A percentile compares a stretch with the other conserved stretches of the same genome.
Conservation (phyloP, 1,140 invertebrate genomes). For the Cepaea nemoralis region DNA sequence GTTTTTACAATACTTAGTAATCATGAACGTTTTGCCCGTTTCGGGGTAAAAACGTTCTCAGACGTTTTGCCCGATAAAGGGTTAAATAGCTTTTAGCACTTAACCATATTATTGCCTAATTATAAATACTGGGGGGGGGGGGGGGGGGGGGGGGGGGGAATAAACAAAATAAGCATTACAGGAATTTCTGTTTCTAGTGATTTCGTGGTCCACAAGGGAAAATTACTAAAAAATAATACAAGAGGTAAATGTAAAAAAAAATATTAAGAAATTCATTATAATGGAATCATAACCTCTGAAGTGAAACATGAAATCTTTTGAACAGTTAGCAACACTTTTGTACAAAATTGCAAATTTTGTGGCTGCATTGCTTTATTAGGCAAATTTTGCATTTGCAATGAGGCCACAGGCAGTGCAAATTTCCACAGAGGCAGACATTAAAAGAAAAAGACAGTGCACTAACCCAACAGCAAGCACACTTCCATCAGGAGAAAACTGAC, state of each 20-base stretch:
- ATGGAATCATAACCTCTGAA: background rate
- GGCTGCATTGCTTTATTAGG: background rate
- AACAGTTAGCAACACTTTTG: background rate
- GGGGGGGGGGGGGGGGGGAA: too few species aligned
- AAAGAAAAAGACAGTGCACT: background rate
- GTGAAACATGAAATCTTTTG: background rate
- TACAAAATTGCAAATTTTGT: background rate
- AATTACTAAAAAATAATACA: too few species aligned
- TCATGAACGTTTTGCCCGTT: too few species aligned
- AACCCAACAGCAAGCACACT: conserved; percentile 33
- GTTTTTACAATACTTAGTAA: too few species aligned
- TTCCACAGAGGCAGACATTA: background rate
- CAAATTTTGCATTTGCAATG: background rate
- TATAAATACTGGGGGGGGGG: too few species aligned
- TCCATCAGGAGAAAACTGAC: conserved; percentile 15
- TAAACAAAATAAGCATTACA: background rate
- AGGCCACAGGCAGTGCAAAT: background rate
- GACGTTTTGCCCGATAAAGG: too few species aligned
- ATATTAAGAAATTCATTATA: background rate
- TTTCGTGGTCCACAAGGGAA: too few species aligned
- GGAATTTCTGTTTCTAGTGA: background rate
- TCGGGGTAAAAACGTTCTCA: too few species aligned
- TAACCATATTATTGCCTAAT: too few species aligned
- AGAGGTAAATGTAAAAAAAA: too few species aligned
- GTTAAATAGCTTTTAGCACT: too few species aligned